phyloP scores from a whole-genome alignment of 2,113 vertebrate genomes.

The Phainopepla nitens region DNA sequence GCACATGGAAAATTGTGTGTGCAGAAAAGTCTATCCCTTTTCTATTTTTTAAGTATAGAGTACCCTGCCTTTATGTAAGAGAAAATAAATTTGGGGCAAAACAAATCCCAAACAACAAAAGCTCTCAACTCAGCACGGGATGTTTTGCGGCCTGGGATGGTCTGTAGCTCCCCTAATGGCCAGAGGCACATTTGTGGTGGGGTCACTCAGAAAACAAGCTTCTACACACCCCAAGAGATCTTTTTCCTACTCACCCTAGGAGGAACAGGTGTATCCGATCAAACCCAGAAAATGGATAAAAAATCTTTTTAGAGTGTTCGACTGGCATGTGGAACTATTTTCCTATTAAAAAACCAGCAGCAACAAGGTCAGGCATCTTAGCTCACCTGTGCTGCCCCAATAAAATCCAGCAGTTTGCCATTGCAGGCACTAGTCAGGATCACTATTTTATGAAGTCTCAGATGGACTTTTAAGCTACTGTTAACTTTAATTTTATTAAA shows the following conservation, averaged over 20 bases:
- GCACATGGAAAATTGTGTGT: background rate
- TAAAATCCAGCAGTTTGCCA: background rate
- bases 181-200: background rate
- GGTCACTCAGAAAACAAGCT: background rate
- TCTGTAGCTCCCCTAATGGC: background rate
- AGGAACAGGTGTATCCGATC: background rate
- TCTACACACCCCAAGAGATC: background rate
- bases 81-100: background rate
- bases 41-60: background rate
- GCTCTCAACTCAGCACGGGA: background rate
- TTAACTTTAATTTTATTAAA: background rate
- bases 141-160: background rate
- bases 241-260: background rate
- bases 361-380: background rate
- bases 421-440: background rate
- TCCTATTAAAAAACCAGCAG: background rate
- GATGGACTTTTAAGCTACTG: background rate
- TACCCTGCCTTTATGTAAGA: background rate
- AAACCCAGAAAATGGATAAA: background rate
- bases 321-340: background rate
- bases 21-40: background rate
- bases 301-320: background rate
- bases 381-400: background rate
- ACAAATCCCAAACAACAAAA: background rate
- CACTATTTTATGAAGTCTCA: background rate